phyloP scores from a whole-genome alignment of 2,113 vertebrate genomes.

The Heliornis fulica region DNA sequence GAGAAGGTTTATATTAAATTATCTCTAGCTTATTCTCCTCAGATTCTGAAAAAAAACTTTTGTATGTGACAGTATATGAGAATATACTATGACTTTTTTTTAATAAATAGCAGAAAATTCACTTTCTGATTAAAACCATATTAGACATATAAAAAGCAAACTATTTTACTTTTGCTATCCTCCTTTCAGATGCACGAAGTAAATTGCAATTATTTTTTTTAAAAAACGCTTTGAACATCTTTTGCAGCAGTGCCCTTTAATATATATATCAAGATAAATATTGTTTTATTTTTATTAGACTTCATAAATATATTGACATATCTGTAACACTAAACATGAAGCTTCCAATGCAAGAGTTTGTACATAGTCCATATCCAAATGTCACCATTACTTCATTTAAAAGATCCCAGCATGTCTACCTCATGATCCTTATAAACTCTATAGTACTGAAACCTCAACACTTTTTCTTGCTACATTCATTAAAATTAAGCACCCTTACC shows the following conservation, averaged over 20 bases:
- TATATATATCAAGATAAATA: background rate
- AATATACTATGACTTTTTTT: conserved; percentile 17
- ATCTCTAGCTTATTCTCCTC: conserved; percentile 4
- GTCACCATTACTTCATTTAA: conserved; percentile 68
- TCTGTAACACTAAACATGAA: conserved; percentile 66
- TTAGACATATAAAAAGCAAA: conserved; percentile 9
- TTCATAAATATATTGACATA: conserved; percentile 44
- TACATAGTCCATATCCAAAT: conserved; percentile 66
- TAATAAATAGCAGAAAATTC: conserved; percentile 2
- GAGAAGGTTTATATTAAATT: conserved; percentile 39
- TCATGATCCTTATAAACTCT: conserved; percentile 74
- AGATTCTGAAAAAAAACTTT: conserved; percentile 11
- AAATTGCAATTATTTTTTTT: conserved; percentile 13
- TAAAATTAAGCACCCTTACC: conserved; percentile 73
- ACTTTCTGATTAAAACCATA: conserved; percentile 20
- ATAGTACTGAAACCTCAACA: conserved; percentile 50
- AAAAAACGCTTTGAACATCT: background rate
- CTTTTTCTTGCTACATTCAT: conserved; percentile 79
- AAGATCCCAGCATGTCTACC: conserved; percentile 77
- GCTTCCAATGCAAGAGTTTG: conserved; percentile 65
- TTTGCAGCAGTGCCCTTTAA: conserved; percentile 36
- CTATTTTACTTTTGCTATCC: conserved; percentile 40
- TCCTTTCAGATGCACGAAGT: conserved; percentile 18
- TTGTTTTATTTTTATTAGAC: conserved; percentile 46
- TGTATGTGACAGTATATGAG: conserved; percentile 46